Conservation (phyloP, 1,140 invertebrate species). For the Caenorhabditis brenneri region DNA sequence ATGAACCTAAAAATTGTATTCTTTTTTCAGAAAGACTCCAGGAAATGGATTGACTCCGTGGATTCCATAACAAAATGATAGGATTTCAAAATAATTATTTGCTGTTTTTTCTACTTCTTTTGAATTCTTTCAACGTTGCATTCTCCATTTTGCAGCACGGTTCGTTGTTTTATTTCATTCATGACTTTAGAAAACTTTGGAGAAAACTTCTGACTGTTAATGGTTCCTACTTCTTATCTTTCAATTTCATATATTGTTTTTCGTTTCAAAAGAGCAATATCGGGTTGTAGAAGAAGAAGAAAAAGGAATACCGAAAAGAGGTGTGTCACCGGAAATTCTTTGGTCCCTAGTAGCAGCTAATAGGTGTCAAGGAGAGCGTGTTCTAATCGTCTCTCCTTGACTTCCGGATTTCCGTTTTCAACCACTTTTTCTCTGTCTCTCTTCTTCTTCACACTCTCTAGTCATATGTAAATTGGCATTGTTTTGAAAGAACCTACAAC, state of each 20-base stretch:
- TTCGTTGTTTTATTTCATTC: background rate
- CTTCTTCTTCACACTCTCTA: background rate
- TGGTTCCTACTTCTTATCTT: background rate
- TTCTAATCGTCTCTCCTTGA: slow-evolving; percentile 28
- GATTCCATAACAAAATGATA: background rate
- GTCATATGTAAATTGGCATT: background rate
- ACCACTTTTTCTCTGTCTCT: background rate
- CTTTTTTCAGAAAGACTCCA: no score
- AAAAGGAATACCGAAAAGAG: slow-evolving; percentile 3
- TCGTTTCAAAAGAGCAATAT: no score
- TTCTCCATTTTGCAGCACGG: background rate
- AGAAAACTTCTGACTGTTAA: no score
- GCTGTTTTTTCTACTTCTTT: background rate
- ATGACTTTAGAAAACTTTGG: no score
- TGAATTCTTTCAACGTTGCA: background rate
- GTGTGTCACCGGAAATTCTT: background rate
- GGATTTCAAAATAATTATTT: background rate
- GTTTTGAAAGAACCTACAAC: background rate
- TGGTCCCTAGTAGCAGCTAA: background rate
- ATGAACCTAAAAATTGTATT: no score
- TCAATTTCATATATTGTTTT: no score
- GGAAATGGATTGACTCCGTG: background rate
- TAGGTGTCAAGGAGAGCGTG: slow-evolving; percentile 36
- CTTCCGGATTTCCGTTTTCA: slow-evolving; percentile 32
- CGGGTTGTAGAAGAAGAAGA: no score